Percentiles rank a stretch among this genome's conserved stretches.
Evolutionary conservation across 2,113 vertebrate species (phyloP).

Genomic region (Scophthalmus maximus): DNA sequence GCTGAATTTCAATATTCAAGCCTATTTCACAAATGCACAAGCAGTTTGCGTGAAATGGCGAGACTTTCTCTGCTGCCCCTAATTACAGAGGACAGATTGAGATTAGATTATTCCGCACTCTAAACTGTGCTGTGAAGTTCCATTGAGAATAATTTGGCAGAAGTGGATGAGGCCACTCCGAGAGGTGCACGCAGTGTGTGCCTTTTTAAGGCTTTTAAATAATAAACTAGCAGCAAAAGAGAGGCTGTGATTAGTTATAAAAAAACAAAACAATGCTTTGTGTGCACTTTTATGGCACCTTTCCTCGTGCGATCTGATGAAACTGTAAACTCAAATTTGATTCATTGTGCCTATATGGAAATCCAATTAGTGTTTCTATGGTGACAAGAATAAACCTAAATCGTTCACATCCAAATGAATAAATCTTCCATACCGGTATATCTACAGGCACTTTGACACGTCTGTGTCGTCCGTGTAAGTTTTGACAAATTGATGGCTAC

Average conservation of each 20-base stretch:
- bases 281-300: no score
- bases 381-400: no score
- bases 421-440: no score
- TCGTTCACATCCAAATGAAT: no score
- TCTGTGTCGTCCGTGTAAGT: background rate
- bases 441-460: background rate
- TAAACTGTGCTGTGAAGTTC: constrained; percentile 49
- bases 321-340: background rate
- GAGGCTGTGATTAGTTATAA: background rate
- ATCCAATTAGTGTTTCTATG: no score
- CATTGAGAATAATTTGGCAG: constrained; percentile 34
- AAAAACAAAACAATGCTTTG: background rate
- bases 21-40: constrained; percentile 35
- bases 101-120: constrained; percentile 44
- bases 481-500: background rate
- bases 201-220: constrained; percentile 2
- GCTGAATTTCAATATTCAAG: constrained; percentile 33
- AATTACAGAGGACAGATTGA: constrained; percentile 64
- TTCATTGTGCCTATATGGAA: no score
- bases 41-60: constrained; percentile 47
- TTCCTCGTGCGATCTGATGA: no score
- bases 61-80: constrained; percentile 47
- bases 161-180: constrained; percentile 25
- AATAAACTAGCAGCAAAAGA: background rate
- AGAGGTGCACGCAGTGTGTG: background rate